Conservation (phyloP, 2,113 vertebrate genomes). For the Upupa epops region DNA sequence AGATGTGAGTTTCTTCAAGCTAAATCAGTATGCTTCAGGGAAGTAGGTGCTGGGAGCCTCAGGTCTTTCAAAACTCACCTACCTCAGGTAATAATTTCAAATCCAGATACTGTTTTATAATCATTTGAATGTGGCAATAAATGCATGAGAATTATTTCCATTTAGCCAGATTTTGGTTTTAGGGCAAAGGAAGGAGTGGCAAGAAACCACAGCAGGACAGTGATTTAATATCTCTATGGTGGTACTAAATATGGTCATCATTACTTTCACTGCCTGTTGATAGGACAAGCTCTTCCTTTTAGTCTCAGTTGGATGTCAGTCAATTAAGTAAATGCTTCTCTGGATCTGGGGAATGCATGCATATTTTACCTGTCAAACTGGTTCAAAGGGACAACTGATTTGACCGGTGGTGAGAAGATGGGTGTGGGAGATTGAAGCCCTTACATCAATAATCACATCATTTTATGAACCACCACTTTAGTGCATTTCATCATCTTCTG, state of each 20-base stretch:
- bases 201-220: not conserved
- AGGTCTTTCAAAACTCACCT: not conserved
- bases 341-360: not conserved
- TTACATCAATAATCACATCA: slow-evolving; percentile 42
- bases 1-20: not conserved
- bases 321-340: slow-evolving; percentile 35
- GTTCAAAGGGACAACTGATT: slow-evolving; percentile 51
- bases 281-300: slow-evolving; percentile 2
- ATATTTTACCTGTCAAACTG: slow-evolving; percentile 49
- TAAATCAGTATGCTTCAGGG: not conserved
- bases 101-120: not conserved
- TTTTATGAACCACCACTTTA: slow-evolving; percentile 1
- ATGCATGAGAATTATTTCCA: not conserved
- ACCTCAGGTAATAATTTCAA: not conserved
- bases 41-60: not conserved
- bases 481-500: not conserved
- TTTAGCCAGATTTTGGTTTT: not conserved
- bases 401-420: not conserved
- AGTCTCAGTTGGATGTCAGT: slow-evolving; percentile 18
- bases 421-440: not conserved
- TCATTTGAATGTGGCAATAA: not conserved
- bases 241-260: no score
- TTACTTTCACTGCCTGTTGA: slow-evolving; percentile 42
- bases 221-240: not conserved
- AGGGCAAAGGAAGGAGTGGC: not conserved